Conservation (phyloP, 2,113 vertebrate genomes). For the Pimephales promelas region DNA sequence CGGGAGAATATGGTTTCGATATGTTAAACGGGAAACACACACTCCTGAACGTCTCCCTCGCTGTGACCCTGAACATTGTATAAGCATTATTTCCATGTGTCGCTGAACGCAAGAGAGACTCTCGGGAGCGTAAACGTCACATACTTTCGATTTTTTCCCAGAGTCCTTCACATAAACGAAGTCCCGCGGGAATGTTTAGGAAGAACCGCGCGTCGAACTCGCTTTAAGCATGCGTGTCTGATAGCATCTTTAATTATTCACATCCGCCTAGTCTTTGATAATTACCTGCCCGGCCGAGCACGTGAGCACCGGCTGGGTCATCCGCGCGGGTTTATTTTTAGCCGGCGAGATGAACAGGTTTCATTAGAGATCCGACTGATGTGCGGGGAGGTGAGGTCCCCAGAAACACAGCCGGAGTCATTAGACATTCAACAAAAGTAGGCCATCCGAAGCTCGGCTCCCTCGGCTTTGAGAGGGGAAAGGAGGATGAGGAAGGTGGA, state of each 20-base stretch:
- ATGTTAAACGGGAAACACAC: too few relatives aligned
- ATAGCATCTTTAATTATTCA: slow-evolving; percentile 69
- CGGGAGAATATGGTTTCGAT: too few relatives aligned
- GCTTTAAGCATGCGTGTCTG: slow-evolving; percentile 36
- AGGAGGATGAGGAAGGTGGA: slow-evolving; percentile 29
- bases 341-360: slow-evolving; percentile 51
- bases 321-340: slow-evolving; percentile 46
- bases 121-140: too few relatives aligned
- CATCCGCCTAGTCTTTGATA: slow-evolving; percentile 55
- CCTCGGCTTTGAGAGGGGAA: slow-evolving; percentile 16
- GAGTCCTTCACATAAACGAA: not conserved
- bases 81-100: too few relatives aligned
- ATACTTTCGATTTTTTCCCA: too few relatives aligned
- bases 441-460: slow-evolving; percentile 35
- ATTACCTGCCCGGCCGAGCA: slow-evolving; percentile 63
- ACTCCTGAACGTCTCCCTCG: too few relatives aligned
- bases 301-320: slow-evolving; percentile 46
- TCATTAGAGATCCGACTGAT: slow-evolving; percentile 57
- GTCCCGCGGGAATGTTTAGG: not conserved
- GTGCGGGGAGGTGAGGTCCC: slow-evolving; percentile 40
- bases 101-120: too few relatives aligned
- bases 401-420: slow-evolving; percentile 38
- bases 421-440: slow-evolving; percentile 50
- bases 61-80: too few relatives aligned
- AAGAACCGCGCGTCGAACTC: not conserved